Evolutionary conservation across 2,888 invertebrate genomes (phyloP).

Genomic region (Tipula lateralis): DNA sequence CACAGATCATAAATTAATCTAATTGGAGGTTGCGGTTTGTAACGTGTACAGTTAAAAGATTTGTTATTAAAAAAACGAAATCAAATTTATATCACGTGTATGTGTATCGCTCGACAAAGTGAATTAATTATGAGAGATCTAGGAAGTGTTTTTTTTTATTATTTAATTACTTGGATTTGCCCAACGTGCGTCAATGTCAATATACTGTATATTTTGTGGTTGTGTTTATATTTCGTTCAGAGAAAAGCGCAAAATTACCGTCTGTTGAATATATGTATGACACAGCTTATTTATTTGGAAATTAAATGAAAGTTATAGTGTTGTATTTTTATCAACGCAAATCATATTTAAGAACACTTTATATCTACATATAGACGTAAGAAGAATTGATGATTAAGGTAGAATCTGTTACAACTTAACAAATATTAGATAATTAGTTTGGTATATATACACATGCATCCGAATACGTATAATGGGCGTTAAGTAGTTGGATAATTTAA

Average conservation of each 20-base stretch:
- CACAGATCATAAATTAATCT: neutral
- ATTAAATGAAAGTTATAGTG: neutral
- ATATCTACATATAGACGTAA: neutral
- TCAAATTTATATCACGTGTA: no score
- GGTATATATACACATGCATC: neutral
- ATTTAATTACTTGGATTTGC: neutral
- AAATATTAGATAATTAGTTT: neutral
- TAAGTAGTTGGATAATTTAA: neutral
- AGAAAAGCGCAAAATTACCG: neutral
- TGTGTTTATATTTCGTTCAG: neutral
- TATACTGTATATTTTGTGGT: neutral
- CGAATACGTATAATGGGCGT: neutral
- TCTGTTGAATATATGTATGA: neutral
- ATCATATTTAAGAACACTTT: neutral
- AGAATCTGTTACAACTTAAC: neutral
- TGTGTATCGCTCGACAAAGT: neutral
- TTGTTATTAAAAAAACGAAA: neutral
- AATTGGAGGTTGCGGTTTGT: neutral
- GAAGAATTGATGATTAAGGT: neutral
- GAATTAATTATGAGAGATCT: neutral
- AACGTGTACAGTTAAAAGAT: neutral
- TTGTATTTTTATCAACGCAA: neutral
- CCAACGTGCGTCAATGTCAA: neutral
- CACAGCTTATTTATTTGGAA: neutral
- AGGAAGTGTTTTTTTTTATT: neutral